Evolutionary conservation across 2,797 vertebrate genomes (phyloP).

Genomic region (Capromys pilorides): DNA sequence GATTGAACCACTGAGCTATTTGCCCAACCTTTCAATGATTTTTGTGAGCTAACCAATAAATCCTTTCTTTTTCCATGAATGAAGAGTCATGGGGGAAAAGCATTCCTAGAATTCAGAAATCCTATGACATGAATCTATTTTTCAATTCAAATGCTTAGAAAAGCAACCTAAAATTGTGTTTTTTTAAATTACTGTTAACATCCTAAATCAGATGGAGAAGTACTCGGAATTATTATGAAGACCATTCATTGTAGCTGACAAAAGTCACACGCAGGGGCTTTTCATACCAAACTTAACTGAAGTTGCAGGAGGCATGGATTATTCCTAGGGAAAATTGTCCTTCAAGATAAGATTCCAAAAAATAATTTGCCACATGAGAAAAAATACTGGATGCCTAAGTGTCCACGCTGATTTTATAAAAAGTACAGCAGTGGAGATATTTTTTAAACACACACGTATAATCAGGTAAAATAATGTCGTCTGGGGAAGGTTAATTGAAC

Average conservation of each 20-base stretch:
- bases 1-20: too few relatives aligned
- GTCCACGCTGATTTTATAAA: slow-evolving; percentile 37
- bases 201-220: background rate
- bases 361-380: slow-evolving; percentile 31
- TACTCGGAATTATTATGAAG: slow-evolving; percentile 8
- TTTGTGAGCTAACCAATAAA: background rate
- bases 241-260: slow-evolving; percentile 22
- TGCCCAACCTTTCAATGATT: background rate
- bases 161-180: background rate
- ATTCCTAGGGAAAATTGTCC: background rate
- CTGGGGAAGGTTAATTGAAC: slow-evolving; percentile 19
- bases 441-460: background rate
- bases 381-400: background rate
- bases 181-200: slow-evolving; percentile 8
- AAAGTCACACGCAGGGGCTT: background rate
- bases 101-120: background rate
- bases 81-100: background rate
- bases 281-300: slow-evolving; percentile 15
- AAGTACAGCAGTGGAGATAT: slow-evolving; percentile 29
- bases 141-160: slow-evolving; percentile 24
- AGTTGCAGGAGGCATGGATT: slow-evolving; percentile 2
- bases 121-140: background rate
- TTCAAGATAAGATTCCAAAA: slow-evolving; percentile 59
- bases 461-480: slow-evolving; percentile 16
- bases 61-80: background rate